Evolutionary conservation across 2,113 vertebrate species (phyloP).

Genomic region (Megatriorchis doriae): DNA sequence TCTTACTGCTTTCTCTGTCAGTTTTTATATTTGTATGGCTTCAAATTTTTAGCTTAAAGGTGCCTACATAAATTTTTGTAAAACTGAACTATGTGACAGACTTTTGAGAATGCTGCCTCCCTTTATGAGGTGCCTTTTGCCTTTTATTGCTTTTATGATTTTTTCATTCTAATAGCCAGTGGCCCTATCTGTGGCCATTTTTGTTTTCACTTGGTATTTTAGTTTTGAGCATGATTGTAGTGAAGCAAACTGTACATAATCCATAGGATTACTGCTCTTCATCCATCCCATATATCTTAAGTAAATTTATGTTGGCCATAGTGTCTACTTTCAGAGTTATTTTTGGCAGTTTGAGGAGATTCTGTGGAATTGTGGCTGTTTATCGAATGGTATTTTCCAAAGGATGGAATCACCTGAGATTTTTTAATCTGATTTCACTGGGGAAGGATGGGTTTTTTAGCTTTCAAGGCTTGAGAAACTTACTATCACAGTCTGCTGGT

Average conservation of each 20-base stretch:
- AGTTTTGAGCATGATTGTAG: background rate
- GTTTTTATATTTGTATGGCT: background rate
- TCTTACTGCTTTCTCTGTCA: background rate
- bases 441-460: background rate
- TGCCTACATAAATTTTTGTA: background rate
- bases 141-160: background rate
- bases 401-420: background rate
- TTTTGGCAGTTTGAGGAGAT: background rate
- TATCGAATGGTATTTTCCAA: background rate
- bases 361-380: background rate
- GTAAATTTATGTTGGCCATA: background rate
- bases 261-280: background rate
- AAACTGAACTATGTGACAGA: background rate
- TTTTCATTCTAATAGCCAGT: background rate
- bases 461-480: background rate
- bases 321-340: background rate
- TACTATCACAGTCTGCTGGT: background rate
- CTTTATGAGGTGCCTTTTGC: background rate
- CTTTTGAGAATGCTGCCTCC: background rate
- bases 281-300: background rate
- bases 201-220: background rate
- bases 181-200: background rate
- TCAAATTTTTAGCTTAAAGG: background rate
- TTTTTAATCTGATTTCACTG: background rate
- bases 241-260: background rate